Percentiles rank a stretch among this genome's conserved stretches.
These are phyloP conservation scores for Cecidostiba fungosa DNA, from an alignment of 2,888 invertebrate species.

Conservation along the genomic window DNA sequence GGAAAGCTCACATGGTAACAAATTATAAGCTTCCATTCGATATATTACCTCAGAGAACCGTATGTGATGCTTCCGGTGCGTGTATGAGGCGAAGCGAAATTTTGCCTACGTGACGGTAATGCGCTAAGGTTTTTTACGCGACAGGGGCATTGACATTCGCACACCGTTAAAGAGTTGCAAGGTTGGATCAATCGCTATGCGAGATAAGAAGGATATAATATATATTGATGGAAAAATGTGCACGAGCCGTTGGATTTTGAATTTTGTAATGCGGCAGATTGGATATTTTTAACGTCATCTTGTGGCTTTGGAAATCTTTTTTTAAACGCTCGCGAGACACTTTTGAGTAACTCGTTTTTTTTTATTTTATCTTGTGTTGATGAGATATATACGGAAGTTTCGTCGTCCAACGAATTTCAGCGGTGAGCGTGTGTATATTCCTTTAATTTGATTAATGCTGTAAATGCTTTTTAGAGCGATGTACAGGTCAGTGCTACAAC, in stretches of 20 bases:
- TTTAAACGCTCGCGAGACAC: background rate
- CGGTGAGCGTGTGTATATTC: background rate
- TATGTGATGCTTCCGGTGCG: background rate
- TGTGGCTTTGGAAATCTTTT: background rate
- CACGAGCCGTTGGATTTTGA: background rate
- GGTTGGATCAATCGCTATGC: background rate
- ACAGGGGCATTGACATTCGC: background rate
- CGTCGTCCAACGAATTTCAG: too few relatives aligned
- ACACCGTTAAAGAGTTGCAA: background rate
- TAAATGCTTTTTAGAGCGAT: background rate
- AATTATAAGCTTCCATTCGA: constrained; percentile 7
- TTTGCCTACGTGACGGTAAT: background rate
- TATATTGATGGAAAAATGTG: background rate
- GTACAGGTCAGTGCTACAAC: background rate
- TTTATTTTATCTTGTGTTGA: too few relatives aligned
- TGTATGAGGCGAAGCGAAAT: background rate
- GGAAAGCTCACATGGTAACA: constrained; percentile 15
- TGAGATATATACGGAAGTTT: too few relatives aligned
- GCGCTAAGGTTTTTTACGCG: background rate
- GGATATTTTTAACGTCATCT: background rate
- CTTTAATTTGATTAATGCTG: background rate
- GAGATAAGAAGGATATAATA: background rate
- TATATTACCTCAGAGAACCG: background rate
- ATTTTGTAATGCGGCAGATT: background rate
- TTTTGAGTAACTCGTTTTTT: background rate